Percentiles rank a stretch among this genome's conserved stretches.
phyloP scores from a whole-genome alignment of 2,888 invertebrate genomes.

The Melikaiella ostensackeni region DNA sequence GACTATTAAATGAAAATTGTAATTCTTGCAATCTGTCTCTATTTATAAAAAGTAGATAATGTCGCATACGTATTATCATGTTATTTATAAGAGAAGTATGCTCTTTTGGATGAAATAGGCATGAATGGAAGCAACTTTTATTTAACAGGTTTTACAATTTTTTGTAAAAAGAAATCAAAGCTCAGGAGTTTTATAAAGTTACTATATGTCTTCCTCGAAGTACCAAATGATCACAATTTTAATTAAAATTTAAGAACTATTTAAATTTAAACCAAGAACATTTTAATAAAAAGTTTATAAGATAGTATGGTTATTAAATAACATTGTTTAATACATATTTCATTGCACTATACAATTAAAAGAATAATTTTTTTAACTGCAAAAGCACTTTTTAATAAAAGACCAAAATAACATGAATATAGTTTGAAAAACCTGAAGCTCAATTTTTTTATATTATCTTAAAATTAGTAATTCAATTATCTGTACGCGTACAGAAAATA shows the following conservation, averaged over 20 bases:
- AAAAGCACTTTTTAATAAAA: neutral
- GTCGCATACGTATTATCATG: neutral
- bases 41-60: neutral
- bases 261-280: neutral
- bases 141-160: neutral
- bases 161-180: neutral
- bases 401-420: neutral
- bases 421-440: neutral
- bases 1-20: neutral
- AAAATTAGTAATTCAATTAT: neutral
- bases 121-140: neutral
- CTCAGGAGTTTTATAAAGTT: slow-evolving; percentile 3
- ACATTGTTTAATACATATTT: neutral
- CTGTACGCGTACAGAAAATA: neutral
- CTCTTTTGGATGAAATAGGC: neutral
- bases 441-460: neutral
- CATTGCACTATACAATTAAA: neutral
- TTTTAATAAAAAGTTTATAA: neutral
- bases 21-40: neutral
- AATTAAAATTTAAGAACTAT: neutral
- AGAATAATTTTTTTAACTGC: neutral
- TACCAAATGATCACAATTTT: neutral
- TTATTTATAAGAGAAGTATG: neutral
- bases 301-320: neutral
- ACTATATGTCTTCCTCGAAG: neutral